Evolutionary conservation across 2,888 invertebrate species (phyloP).

Genomic region (Linnaemya vulpina): DNA sequence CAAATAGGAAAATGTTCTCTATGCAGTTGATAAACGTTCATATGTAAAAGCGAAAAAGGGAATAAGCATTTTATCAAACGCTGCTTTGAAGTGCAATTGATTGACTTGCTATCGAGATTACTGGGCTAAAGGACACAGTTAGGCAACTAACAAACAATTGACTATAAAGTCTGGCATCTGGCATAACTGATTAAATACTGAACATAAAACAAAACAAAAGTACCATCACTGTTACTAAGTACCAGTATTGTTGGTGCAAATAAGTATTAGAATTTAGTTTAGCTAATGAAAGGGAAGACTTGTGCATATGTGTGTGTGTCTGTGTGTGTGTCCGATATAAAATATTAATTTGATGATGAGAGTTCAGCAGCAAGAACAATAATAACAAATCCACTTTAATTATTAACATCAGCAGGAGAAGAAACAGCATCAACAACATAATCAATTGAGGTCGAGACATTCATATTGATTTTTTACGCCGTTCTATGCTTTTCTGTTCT

Average conservation of each 20-base stretch:
- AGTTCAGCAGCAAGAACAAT: slow-evolving; percentile 41
- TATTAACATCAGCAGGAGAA: slow-evolving; percentile 43
- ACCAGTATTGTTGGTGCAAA: slow-evolving; percentile 6
- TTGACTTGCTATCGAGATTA: slow-evolving; percentile 63
- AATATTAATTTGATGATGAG: slow-evolving; percentile 47
- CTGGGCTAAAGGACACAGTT: slow-evolving; percentile 41
- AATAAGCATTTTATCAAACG: slow-evolving; percentile 24
- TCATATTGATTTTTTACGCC: slow-evolving; percentile 78
- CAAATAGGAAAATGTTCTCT: slow-evolving; percentile 12
- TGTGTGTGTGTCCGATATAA: not conserved
- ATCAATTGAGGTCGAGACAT: slow-evolving; percentile 81
- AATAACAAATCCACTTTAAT: slow-evolving; percentile 62
- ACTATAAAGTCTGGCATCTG: slow-evolving; percentile 44
- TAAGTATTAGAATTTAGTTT: slow-evolving; percentile 3
- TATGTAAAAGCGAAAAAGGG: not conserved
- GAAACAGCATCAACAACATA: slow-evolving; percentile 37
- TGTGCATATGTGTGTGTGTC: slow-evolving; percentile 4
- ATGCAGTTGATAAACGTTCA: slow-evolving; percentile 18
- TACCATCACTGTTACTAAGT: slow-evolving; percentile 7
- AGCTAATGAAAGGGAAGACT: slow-evolving; percentile 13
- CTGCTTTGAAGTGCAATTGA: slow-evolving; percentile 61
- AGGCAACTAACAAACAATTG: slow-evolving; percentile 42
- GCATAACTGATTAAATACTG: slow-evolving; percentile 51
- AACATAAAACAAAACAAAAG: slow-evolving; percentile 7
- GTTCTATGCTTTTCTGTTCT: slow-evolving; percentile 21